Base-by-base conservation (phyloP, 2,888 invertebrate species). In the Sclerodermus sp. region DNA sequence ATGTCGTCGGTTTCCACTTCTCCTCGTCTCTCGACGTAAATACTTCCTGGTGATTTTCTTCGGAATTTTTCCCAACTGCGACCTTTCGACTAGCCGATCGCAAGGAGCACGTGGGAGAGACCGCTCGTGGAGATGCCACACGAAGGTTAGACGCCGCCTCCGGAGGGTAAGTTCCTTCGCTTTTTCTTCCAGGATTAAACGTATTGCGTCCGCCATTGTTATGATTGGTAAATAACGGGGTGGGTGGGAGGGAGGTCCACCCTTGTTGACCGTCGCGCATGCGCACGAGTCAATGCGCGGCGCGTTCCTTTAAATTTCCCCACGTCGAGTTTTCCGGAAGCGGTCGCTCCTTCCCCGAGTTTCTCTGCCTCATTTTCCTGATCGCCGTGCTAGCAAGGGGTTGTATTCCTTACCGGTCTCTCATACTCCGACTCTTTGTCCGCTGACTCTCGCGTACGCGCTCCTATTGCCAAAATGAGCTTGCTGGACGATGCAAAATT, bases 141-240 rank as follows among this genome's bases (percentile, higher is more conserved):
- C 15, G 17, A 46, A 5, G 18, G 38, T 16, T 30, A 18, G 18
- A 29, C 32, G 52, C 41, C 54, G 43, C 55, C 42, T 36, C 38
- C 32, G 32, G 17, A 45, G 42, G 49, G 44, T 45, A 42, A 45
- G 55, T 59, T 23, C 23, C 3, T 23, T 5, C 3, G 4, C 8
- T 23, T 23, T 23, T 8, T 5, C 23, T 8, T 8, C 8, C 23
- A 61, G 59, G 60, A 67, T 69, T 62, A 64, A 66, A 69, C 64
- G 63, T 70, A 71, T 72, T 66, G 57, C 52, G 56, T 65, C 72
- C 64, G 73, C 75, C 75, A 75, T 75, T 75, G 74, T 75, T 74
- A 69, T 66, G 68, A 74, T 74, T 71, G 70, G 66, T 59, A 65
- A 68, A 61, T 50, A 46, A n/a, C n/a, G n/a, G n/a, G n/a, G n/a